Evolutionary conservation across 2,888 invertebrate genomes (phyloP).

Genomic region (Incurvaria masculella): DNA sequence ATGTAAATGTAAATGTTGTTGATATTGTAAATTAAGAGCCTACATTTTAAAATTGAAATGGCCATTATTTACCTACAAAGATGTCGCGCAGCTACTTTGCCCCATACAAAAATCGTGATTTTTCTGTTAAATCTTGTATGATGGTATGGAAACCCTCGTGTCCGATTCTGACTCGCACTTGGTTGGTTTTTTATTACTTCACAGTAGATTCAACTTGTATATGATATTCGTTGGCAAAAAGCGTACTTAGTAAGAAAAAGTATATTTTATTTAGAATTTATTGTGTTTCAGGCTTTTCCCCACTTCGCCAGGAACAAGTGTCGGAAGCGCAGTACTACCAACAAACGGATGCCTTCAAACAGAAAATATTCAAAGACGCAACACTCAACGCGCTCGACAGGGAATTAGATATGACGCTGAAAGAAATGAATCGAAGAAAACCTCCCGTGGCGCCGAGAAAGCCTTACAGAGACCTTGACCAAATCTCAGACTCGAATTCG

Average conservation of each 20-base stretch:
- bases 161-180: too few relatives aligned
- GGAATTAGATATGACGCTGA: constrained; percentile 44
- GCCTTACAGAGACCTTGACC: constrained; percentile 49
- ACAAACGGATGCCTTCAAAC: constrained; percentile 21
- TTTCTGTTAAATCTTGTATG: too few relatives aligned
- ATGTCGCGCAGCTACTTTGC: too few relatives aligned
- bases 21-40: too few relatives aligned
- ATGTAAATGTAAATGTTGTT: too few relatives aligned
- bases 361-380: constrained; percentile 38
- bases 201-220: too few relatives aligned
- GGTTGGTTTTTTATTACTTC: too few relatives aligned
- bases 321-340: constrained; percentile 30
- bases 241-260: neutral
- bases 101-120: too few relatives aligned
- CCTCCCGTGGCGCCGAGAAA: constrained; percentile 65
- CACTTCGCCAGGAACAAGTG: constrained; percentile 26
- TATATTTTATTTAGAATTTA: constrained; percentile 6
- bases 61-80: too few relatives aligned
- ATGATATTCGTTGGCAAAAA: too few relatives aligned
- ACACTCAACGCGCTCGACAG: constrained; percentile 38
- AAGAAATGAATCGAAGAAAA: constrained; percentile 56
- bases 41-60: too few relatives aligned
- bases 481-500: constrained; percentile 42
- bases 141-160: too few relatives aligned
- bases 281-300: constrained; percentile 32